These are phyloP conservation scores for Halisarca cf. caerulea DNA, from an alignment of 37 sponge, comb jelly and placozoan genomes.

Conservation along the genomic window DNA sequence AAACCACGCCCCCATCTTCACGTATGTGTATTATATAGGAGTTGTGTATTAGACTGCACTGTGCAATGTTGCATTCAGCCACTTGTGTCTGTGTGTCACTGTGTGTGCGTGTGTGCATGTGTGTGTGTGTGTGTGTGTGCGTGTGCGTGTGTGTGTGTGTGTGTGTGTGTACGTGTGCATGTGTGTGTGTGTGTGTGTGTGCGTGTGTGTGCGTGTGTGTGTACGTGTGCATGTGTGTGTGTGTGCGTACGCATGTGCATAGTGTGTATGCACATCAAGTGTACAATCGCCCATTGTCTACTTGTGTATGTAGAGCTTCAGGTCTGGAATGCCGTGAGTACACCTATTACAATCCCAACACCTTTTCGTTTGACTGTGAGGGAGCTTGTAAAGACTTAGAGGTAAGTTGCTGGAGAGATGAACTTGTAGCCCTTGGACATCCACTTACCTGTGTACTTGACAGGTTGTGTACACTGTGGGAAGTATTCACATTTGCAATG, in stretches of 20 bases:
- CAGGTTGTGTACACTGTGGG: too few species aligned
- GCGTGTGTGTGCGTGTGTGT: conserved; percentile 1
- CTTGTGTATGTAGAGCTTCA: conserved; percentile 1
- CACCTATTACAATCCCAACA: conserved; percentile 43
- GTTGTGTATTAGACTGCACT: too few species aligned
- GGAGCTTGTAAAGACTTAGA: conserved; percentile 31
- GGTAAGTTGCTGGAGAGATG: too few species aligned
- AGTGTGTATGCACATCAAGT: too few species aligned
- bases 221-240: neutral
- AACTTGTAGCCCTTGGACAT: too few species aligned
- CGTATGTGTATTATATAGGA: conserved; percentile 28
- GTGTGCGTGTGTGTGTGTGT: neutral
- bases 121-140: too few species aligned
- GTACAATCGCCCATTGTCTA: neutral
- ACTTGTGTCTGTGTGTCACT: conserved; percentile 1
- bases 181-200: too few species aligned
- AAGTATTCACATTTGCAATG: too few species aligned
- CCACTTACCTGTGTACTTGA: too few species aligned
- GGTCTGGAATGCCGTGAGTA: conserved; percentile 21
- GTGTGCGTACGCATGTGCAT: neutral
- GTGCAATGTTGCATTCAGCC: conserved; percentile 3
- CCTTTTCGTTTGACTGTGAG: conserved; percentile 45
- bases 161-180: neutral
- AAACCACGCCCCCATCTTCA: conserved; percentile 90
- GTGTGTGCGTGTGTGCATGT: neutral